Evolutionary conservation across 92 coral and sea anemone genomes (phyloP).

Genomic region (Heliopora coerulea): DNA sequence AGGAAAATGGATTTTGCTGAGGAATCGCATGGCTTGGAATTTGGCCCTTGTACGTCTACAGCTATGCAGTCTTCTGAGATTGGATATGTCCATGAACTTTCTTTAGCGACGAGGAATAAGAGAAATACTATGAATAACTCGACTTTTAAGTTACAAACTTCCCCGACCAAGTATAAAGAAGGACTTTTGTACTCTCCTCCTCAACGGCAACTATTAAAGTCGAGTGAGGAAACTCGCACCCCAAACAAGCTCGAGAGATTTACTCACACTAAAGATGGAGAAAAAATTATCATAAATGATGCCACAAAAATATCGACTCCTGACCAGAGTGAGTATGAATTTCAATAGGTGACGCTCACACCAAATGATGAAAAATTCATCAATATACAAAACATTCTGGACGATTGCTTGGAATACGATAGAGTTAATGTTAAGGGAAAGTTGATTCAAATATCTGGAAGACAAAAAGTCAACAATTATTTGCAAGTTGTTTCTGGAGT

Average conservation of each 20-base stretch:
- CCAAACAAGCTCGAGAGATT: conserved; percentile 37
- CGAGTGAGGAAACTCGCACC: conserved; percentile 19
- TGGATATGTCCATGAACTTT: conserved; percentile 4
- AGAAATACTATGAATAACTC: conserved; percentile 9
- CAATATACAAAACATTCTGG: conserved; percentile 25
- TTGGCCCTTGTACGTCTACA: no score
- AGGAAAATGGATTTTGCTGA: conserved; percentile 11
- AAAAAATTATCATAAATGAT: conserved; percentile 51
- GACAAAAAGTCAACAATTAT: conserved; percentile 34
- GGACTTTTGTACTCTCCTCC: conserved; percentile 33
- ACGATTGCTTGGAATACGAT: conserved; percentile 18
- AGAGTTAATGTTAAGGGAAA: conserved; percentile 15
- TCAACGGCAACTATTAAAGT: conserved; percentile 28
- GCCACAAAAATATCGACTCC: conserved; percentile 50
- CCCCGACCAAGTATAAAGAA: conserved; percentile 9
- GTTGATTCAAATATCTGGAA: conserved; percentile 25
- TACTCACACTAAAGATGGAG: conserved; percentile 45
- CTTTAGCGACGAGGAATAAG: not conserved
- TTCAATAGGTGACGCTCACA: conserved; percentile 43
- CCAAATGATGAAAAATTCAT: conserved; percentile 9
- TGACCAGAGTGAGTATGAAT: conserved; percentile 44
- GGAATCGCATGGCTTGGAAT: no score
- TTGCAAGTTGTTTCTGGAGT: conserved; percentile 53
- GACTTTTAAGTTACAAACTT: conserved; percentile 19
- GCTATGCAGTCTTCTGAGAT: conserved; percentile 8